phyloP scores from a whole-genome alignment of 2,888 invertebrate species.

The Seira musarum region DNA sequence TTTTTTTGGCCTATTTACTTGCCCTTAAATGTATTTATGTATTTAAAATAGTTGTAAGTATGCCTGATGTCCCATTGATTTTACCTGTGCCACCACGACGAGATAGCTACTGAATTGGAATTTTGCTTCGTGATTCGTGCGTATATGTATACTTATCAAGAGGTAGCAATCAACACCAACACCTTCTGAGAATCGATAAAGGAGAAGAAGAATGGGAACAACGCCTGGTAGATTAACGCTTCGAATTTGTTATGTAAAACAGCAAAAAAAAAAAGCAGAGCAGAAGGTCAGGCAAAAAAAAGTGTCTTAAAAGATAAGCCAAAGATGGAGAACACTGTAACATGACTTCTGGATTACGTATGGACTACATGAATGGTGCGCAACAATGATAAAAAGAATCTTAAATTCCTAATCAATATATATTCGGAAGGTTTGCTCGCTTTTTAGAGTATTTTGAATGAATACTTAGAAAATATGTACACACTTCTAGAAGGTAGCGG shows the following conservation, averaged over 20 bases:
- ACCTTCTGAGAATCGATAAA: slow-evolving; percentile 53
- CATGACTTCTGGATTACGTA: slow-evolving; percentile 57
- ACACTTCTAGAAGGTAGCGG: no score
- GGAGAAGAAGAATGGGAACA: slow-evolving; percentile 27
- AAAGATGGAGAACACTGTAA: slow-evolving; percentile 45
- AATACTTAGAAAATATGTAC: no score
- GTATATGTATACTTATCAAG: background rate
- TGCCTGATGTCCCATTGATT: no score
- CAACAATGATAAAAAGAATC: background rate
- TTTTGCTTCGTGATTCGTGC: no score
- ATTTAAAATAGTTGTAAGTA: no score
- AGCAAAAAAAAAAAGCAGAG: slow-evolving; percentile 5
- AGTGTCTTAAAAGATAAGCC: slow-evolving; percentile 52
- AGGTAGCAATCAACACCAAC: slow-evolving; percentile 51
- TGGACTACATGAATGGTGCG: background rate
- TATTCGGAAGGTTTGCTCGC: background rate
- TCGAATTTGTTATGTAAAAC: background rate
- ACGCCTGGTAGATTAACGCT: slow-evolving; percentile 7
- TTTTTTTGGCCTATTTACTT: background rate
- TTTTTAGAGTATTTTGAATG: background rate
- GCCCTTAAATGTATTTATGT: background rate
- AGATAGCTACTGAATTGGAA: no score
- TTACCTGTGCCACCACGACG: no score
- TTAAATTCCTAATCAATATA: background rate
- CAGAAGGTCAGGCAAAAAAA: slow-evolving; percentile 46